Conservation (phyloP, 2,888 invertebrate genomes). For the Hedya salicella region DNA sequence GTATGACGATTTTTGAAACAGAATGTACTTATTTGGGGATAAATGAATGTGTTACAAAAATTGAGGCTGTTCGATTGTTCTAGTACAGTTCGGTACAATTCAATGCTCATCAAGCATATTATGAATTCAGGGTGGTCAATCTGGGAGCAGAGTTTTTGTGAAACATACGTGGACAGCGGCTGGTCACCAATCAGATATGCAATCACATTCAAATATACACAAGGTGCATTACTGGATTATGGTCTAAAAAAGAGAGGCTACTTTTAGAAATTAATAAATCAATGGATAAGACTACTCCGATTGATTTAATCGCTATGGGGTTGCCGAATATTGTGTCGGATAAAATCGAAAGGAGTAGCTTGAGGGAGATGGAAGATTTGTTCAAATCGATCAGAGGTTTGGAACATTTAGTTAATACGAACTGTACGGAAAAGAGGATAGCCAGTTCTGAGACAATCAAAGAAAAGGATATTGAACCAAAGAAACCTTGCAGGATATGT, state of each 20-base stretch:
- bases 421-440: no score
- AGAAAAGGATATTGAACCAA: no score
- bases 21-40: no score
- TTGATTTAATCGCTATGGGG: neutral
- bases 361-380: neutral
- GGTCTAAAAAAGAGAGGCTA: neutral
- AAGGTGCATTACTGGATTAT: constrained; percentile 46
- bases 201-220: constrained; percentile 49
- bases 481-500: no score
- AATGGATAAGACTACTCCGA: neutral
- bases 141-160: constrained; percentile 50
- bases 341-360: neutral
- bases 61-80: no score
- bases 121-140: constrained; percentile 37
- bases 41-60: no score
- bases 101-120: constrained; percentile 43
- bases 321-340: constrained; percentile 1
- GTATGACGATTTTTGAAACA: no score
- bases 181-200: constrained; percentile 49
- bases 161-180: constrained; percentile 50
- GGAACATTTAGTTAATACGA: no score
- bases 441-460: no score
- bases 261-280: neutral
- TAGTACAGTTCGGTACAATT: constrained; percentile 25
- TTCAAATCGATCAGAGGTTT: neutral